A percentile compares a stretch with the other conserved stretches of the same genome.
Evolutionary conservation across 2,797 vertebrate genomes (phyloP).

Genomic region (Squalus acanthias): DNA sequence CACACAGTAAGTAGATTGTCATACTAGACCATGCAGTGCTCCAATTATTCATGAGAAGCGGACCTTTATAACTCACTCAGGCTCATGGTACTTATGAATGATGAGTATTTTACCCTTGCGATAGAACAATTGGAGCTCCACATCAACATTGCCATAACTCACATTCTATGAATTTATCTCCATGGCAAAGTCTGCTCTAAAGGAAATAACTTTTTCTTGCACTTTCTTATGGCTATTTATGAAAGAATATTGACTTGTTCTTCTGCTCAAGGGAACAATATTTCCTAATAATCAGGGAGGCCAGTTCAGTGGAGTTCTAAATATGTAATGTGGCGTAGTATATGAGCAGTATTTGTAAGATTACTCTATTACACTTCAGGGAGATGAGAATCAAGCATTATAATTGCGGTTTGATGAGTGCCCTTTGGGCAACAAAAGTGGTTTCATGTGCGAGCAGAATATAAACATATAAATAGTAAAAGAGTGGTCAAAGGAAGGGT

Average conservation of each 20-base stretch:
- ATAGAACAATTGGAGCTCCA: background rate
- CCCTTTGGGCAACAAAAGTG: background rate
- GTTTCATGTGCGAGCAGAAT: background rate
- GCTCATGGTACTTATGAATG: background rate
- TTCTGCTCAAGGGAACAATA: background rate
- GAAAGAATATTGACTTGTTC: background rate
- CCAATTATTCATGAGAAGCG: background rate
- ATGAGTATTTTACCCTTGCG: background rate
- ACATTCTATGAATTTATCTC: background rate
- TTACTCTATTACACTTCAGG: background rate
- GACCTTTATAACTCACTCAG: background rate
- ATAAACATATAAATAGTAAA: background rate
- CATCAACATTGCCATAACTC: background rate
- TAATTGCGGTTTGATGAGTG: background rate
- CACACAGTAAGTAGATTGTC: background rate
- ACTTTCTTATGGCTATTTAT: background rate
- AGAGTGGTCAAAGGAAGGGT: no score
- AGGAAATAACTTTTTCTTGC: background rate
- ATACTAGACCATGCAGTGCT: background rate
- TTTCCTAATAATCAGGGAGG: background rate
- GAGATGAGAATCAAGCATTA: background rate
- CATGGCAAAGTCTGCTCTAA: background rate
- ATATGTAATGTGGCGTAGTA: background rate
- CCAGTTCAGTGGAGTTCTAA: background rate
- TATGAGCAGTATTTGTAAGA: background rate